These are phyloP conservation scores for Frieseomelitta varia DNA, from an alignment of 1,140 invertebrate species.

Conservation along the genomic window DNA sequence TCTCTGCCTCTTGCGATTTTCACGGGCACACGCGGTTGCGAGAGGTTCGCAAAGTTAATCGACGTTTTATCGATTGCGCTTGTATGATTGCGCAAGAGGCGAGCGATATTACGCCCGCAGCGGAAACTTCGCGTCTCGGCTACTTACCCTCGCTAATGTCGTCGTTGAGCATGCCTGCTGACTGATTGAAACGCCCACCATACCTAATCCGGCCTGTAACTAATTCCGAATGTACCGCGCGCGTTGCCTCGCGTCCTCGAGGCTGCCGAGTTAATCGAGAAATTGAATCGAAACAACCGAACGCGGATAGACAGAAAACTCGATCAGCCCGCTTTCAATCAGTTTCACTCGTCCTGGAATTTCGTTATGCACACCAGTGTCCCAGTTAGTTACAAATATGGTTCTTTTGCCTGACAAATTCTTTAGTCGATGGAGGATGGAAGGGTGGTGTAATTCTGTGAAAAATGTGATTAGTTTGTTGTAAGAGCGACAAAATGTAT, in stretches of 20 bases:
- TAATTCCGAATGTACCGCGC: conserved; percentile 36
- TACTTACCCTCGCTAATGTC: conserved; percentile 68
- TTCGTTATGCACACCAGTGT: background rate
- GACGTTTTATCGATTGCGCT: background rate
- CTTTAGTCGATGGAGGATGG: too few relatives aligned
- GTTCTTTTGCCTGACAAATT: background rate
- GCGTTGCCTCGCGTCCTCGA: conserved; percentile 32
- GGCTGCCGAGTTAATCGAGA: background rate
- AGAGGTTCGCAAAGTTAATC: background rate
- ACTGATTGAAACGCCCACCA: conserved; percentile 55
- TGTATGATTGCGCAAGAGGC: conserved; percentile 36
- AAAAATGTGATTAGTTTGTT: too few relatives aligned
- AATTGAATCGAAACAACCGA: background rate
- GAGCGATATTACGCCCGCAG: conserved; percentile 7
- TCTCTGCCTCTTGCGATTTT: background rate
- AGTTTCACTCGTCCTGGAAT: background rate
- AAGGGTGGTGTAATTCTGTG: too few relatives aligned
- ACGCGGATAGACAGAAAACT: background rate
- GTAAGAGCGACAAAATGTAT: too few relatives aligned
- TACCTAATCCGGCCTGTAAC: conserved; percentile 46
- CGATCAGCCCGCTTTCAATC: background rate
- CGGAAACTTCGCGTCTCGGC: conserved; percentile 63
- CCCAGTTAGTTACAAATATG: background rate
- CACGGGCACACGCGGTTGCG: background rate
- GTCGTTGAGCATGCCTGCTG: conserved; percentile 66